Evolutionary conservation across 1,140 invertebrate genomes (phyloP), one percentile per base, ranked within the genome.

Genomic region (Scaptomyza montana): DNA sequence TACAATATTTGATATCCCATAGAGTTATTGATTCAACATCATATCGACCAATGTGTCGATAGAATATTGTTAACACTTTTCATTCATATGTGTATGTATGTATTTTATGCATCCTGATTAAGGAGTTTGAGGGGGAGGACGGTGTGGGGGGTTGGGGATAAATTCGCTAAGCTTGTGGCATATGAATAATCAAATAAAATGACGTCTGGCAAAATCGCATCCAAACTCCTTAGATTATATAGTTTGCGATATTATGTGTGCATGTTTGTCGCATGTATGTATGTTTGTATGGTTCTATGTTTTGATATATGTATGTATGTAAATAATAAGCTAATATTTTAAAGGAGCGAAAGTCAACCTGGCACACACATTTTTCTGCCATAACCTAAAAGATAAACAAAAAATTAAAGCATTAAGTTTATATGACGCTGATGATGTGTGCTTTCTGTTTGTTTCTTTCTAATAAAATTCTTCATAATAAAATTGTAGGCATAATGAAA

Each of bases 321-420:
- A 9, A 36, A 41, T 43, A 47, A 49, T 55, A 1, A 25, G 12
- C 53, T 55, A 49, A 56, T 63, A 54, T 30, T 69, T 19, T 63
- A 47, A 63, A 47, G 59, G 59, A 54, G 51, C 41, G 7, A 72
- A 55, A 55, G 64, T 55, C 63, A 65, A 66, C 36, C 30, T 5
- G 62, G 69, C 64, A 60, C 60, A 55, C 50, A 47, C 16, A 46
- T 46, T 30, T 51, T n/a, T 5, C 28, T 51, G 50, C 50, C 50
- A 51, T 16, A 57, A 43, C 41, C 30, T 60, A 55, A 60, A 57
- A 65, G 49, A 55, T 47, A 59, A 43, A 57, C 16, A 46, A 2
- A 28, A 4, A 28, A 49, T 13, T 51, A 28, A 41, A 8, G n/a
- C 5, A 16, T 46, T 0, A 33, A 6, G 7, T 30, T 56, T 41